Percentiles rank a stretch among this genome's conserved stretches.
Evolutionary conservation across 2,113 vertebrate species (phyloP).

Genomic region (Papio anubis): DNA sequence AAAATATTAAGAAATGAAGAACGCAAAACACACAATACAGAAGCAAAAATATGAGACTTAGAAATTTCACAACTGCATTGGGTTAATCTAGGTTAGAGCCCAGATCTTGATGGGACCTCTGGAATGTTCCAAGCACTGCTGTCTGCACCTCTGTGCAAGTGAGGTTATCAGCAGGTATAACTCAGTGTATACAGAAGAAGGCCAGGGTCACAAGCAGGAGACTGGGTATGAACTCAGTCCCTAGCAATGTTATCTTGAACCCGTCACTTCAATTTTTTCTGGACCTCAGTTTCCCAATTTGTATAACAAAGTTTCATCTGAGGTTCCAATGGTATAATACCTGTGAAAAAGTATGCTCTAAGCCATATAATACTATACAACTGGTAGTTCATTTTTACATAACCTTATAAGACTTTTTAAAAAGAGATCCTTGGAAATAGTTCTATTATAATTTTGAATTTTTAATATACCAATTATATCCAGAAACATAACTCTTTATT

Average conservation of each 20-base stretch:
- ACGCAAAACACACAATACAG: background rate
- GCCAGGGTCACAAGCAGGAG: background rate
- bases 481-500: background rate
- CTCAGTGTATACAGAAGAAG: background rate
- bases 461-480: background rate
- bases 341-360: background rate
- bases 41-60: background rate
- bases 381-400: background rate
- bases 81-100: too few species aligned
- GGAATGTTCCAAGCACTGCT: background rate
- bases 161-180: background rate
- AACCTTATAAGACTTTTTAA: background rate
- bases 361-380: background rate
- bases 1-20: constrained; percentile 17
- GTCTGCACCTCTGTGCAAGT: background rate
- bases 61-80: background rate
- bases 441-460: constrained; percentile 4
- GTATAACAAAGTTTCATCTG: background rate
- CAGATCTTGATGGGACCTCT: background rate
- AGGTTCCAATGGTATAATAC: background rate
- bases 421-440: background rate
- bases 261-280: background rate
- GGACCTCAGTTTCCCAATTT: background rate
- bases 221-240: background rate
- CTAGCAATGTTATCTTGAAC: background rate